These are phyloP conservation scores for Anas georgica DNA, from an alignment of 2,797 vertebrate genomes.

Conservation along the genomic window DNA sequence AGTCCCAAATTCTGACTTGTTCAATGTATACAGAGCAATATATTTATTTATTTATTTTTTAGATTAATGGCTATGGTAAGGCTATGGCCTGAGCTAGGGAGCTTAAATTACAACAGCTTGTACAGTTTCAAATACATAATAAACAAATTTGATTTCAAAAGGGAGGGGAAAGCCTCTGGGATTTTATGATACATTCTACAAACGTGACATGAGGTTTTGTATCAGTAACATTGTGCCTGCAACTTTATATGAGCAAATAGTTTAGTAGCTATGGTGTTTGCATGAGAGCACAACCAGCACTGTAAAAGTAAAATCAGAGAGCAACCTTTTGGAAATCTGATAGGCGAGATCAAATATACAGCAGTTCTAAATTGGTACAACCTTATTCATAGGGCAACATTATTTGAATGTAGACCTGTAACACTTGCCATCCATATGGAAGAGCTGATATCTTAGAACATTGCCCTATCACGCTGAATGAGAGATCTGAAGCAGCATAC, in stretches of 20 bases:
- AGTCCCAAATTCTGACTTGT: neutral
- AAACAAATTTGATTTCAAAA: neutral
- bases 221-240: neutral
- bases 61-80: neutral
- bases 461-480: neutral
- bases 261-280: neutral
- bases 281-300: neutral
- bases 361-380: neutral
- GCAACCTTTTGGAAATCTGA: neutral
- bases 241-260: neutral
- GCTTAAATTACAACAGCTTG: neutral
- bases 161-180: neutral
- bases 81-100: neutral
- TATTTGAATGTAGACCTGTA: neutral
- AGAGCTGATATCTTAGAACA: neutral
- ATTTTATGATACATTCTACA: neutral
- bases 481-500: neutral
- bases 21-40: neutral
- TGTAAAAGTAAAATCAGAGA: neutral
- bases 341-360: neutral
- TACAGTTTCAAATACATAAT: neutral
- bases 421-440: neutral
- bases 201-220: neutral
- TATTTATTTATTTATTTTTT: neutral
- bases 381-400: neutral